Conservation (phyloP, 2,797 vertebrate genomes). For the Lagocephalus sceleratus region DNA sequence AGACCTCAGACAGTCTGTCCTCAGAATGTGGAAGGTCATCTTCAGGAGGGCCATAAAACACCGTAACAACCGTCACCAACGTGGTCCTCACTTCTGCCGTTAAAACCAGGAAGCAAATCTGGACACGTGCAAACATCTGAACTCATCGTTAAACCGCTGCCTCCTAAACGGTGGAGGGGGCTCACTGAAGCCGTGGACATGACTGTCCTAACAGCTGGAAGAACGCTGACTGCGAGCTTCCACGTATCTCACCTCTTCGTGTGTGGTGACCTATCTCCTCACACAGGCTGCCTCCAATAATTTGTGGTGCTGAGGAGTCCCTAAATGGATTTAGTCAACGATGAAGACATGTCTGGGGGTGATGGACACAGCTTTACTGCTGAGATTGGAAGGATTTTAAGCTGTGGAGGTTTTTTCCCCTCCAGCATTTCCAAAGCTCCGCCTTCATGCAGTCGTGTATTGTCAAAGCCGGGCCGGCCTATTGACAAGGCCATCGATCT, state of each 20-base stretch:
- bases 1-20: no score
- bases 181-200: conserved; percentile 13
- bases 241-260: conserved; percentile 36
- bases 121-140: no score
- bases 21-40: no score
- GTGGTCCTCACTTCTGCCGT: no score
- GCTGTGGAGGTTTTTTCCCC: conserved; percentile 48
- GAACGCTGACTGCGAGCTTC: conserved; percentile 40
- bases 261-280: conserved; percentile 46
- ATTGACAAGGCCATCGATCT: conserved; percentile 85
- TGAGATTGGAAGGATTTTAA: conserved; percentile 26
- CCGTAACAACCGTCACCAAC: no score
- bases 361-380: not conserved
- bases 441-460: conserved; percentile 67
- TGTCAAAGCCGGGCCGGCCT: conserved; percentile 73
- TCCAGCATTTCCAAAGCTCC: conserved; percentile 21
- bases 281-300: conserved; percentile 23
- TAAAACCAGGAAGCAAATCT: no score
- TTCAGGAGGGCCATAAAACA: no score
- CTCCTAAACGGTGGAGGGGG: not conserved
- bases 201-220: conserved; percentile 26
- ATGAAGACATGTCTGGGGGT: conserved; percentile 45
- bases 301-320: conserved; percentile 28
- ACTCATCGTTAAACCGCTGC: no score
- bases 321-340: conserved; percentile 56